These are phyloP conservation scores for Condylura cristata DNA, from an alignment of 2,113 vertebrate genomes.

Conservation along the genomic window DNA sequence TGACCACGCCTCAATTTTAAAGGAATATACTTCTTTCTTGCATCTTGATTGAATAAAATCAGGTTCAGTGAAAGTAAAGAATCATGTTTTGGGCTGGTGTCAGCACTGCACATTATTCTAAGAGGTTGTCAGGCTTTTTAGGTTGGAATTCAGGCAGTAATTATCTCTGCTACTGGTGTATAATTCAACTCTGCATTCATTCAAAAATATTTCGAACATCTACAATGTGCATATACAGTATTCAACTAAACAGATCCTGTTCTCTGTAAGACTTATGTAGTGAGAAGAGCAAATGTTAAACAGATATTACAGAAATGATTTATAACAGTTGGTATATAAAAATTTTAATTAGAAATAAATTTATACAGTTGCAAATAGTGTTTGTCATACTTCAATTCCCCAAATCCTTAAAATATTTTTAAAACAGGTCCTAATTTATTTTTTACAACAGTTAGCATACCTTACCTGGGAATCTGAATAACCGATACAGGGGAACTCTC, in stretches of 20 bases:
- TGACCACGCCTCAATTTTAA: neutral
- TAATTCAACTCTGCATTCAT: neutral
- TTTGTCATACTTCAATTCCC: neutral
- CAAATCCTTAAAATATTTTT: constrained; percentile 5
- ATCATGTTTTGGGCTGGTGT: neutral
- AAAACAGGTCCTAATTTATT: neutral
- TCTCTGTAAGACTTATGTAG: neutral
- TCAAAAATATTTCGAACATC: constrained; percentile 25
- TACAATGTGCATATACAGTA: neutral
- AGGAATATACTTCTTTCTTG: neutral
- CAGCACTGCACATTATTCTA: neutral
- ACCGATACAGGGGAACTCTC: neutral
- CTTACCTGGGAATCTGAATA: neutral
- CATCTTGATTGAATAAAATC: neutral
- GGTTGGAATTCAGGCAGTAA: neutral
- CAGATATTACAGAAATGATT: neutral
- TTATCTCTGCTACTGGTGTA: neutral
- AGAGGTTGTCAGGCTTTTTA: neutral
- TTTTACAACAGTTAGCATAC: neutral
- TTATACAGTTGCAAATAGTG: neutral
- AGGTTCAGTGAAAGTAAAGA: neutral
- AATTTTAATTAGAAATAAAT: neutral
- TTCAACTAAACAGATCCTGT: neutral
- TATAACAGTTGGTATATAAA: constrained; percentile 1
- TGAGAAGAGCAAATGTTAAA: constrained; percentile 39